Evolutionary conservation across 2,113 vertebrate species (phyloP).

Genomic region (Pardalotus punctatus): DNA sequence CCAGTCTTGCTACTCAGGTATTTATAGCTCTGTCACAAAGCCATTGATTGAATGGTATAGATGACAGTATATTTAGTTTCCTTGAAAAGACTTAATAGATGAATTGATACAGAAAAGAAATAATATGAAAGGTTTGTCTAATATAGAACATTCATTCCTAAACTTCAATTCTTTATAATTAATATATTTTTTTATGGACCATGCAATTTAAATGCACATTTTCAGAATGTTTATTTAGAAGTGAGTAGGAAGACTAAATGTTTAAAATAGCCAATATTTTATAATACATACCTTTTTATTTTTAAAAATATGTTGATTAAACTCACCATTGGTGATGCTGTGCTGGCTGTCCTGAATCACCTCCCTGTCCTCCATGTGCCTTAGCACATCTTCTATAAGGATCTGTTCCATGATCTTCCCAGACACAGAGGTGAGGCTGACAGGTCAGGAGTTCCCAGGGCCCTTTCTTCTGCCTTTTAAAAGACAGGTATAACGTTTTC

Average conservation of each 20-base stretch:
- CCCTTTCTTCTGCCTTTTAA: neutral
- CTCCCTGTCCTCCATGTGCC: too few relatives aligned
- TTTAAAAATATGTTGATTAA: neutral
- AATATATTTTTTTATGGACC: neutral
- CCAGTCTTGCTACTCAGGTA: neutral
- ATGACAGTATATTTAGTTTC: neutral
- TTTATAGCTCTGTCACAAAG: slow-evolving; percentile 12
- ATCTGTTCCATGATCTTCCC: neutral
- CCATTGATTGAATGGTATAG: neutral
- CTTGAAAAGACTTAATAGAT: neutral
- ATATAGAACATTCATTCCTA: neutral
- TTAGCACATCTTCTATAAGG: neutral
- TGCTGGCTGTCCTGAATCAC: neutral
- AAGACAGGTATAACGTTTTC: neutral
- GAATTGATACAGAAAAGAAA: neutral
- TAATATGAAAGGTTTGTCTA: neutral
- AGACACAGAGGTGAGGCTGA: neutral
- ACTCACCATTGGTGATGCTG: neutral
- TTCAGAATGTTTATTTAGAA: neutral
- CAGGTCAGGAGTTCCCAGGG: neutral
- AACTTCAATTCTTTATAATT: neutral
- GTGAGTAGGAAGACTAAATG: neutral
- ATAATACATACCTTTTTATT: neutral
- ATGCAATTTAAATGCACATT: neutral
- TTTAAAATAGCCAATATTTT: neutral